These are phyloP conservation scores for Bucco capensis DNA, from an alignment of 2,113 vertebrate species.

Conservation along the genomic window DNA sequence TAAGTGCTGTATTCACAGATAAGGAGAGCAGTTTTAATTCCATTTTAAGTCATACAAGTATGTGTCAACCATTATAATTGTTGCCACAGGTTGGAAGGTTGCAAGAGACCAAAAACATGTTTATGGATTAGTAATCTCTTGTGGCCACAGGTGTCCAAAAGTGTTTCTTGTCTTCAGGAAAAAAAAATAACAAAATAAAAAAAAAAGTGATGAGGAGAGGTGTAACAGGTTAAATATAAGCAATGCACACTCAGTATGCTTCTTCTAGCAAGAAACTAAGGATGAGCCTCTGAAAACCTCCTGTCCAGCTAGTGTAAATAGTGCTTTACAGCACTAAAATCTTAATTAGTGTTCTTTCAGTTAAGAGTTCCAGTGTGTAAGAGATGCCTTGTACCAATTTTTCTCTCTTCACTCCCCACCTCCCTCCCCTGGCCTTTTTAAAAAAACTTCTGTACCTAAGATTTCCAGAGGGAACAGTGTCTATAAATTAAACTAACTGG, in stretches of 20 bases:
- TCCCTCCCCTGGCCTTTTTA: background rate
- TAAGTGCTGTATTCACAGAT: slow-evolving; percentile 51
- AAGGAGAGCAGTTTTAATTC: slow-evolving; percentile 57
- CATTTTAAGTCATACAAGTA: slow-evolving; percentile 28
- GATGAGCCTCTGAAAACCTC: slow-evolving; percentile 31
- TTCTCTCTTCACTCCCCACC: background rate
- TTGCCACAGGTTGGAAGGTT: slow-evolving; percentile 50
- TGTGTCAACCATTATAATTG: slow-evolving; percentile 52
- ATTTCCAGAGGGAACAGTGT: slow-evolving; percentile 10
- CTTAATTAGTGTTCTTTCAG: slow-evolving; percentile 55
- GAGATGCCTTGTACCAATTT: background rate
- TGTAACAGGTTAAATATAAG: slow-evolving; percentile 11
- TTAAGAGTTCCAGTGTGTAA: slow-evolving; percentile 14
- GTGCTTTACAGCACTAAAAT: slow-evolving; percentile 12
- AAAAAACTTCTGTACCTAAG: background rate
- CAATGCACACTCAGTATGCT: background rate
- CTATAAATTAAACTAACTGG: slow-evolving; percentile 46
- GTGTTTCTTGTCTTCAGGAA: slow-evolving; percentile 6
- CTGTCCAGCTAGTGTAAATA: slow-evolving; percentile 8
- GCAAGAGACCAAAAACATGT: slow-evolving; percentile 52
- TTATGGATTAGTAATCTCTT: slow-evolving; percentile 68
- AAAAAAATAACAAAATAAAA: background rate
- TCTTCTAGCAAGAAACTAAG: slow-evolving; percentile 38
- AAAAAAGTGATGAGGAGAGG: background rate
- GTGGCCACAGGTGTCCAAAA: slow-evolving; percentile 24